Conservation (phyloP, 2,113 vertebrate genomes). For the Neopipo cinnamomea region DNA sequence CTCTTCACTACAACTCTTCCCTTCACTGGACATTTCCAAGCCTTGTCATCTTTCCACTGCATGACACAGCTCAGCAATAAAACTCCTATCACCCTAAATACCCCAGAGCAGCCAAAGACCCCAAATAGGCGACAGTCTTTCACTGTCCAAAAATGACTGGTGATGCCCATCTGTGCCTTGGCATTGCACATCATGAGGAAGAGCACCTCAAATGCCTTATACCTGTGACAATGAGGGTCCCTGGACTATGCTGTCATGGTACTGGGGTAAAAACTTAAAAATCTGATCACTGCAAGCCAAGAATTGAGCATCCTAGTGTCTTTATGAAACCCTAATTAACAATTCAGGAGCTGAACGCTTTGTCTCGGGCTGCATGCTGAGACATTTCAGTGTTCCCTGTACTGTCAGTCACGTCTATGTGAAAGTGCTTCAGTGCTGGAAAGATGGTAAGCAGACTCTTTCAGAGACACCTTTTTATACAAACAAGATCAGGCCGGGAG, state of each 20-base stretch:
- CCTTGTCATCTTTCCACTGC: neutral
- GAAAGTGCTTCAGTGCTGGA: neutral
- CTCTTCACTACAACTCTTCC: neutral
- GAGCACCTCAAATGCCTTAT: neutral
- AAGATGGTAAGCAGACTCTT: neutral
- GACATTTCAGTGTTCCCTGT: neutral
- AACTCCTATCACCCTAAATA: neutral
- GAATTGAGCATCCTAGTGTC: neutral
- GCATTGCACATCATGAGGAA: fast-evolving
- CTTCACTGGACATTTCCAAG: neutral
- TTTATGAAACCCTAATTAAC: neutral
- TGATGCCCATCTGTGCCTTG: neutral
- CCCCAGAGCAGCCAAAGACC: neutral
- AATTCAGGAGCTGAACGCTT: neutral
- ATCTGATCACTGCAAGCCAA: neutral
- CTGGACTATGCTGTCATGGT: neutral
- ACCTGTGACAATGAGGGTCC: neutral
- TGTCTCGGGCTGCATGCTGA: neutral
- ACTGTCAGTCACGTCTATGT: neutral
- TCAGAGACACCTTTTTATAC: neutral
- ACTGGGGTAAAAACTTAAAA: neutral
- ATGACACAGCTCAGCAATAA: neutral
- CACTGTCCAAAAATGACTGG: neutral
- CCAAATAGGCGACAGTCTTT: neutral
- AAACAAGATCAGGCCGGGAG: neutral